phyloP scores from a whole-genome alignment of 2,113 vertebrate species.

The Cochlearius cochlearius region DNA sequence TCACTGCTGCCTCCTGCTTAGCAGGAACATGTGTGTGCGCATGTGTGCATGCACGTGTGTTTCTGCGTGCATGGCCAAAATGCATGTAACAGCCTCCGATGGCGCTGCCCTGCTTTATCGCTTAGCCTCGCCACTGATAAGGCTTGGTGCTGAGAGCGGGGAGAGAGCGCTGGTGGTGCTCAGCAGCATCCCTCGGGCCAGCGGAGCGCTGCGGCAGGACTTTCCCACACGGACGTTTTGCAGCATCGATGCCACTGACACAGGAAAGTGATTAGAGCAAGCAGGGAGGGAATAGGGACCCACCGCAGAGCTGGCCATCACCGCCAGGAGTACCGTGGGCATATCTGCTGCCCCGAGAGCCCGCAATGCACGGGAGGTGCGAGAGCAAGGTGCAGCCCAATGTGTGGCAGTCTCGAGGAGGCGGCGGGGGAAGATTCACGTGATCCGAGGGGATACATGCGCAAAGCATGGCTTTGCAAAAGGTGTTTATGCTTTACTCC shows the following conservation, averaged over 20 bases:
- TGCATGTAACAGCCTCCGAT: rapidly evolving
- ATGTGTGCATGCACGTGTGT: rapidly evolving
- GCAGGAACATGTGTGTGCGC: not conserved
- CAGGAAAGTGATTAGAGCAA: not conserved
- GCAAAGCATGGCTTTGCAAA: not conserved
- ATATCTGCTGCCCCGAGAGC: not conserved
- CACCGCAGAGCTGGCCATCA: rapidly evolving
- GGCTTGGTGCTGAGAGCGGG: not conserved
- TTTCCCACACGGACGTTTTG: not conserved
- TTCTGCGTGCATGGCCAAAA: not conserved
- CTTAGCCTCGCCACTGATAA: not conserved
- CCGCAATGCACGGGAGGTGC: rapidly evolving
- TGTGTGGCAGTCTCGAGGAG: not conserved
- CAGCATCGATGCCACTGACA: not conserved
- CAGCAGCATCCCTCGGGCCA: not conserved
- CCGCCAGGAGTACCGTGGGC: rapidly evolving
- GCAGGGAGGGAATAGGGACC: not conserved
- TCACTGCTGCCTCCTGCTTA: not conserved
- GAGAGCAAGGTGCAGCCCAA: not conserved
- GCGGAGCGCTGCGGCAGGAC: not conserved
- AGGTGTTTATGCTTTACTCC: not conserved
- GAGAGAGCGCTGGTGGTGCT: not conserved
- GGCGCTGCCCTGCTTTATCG: not conserved
- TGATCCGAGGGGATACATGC: not conserved
- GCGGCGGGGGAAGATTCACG: rapidly evolving